These are phyloP conservation scores for Trichonephila clavipes DNA, from an alignment of 1,140 invertebrate species.

Conservation along the genomic window DNA sequence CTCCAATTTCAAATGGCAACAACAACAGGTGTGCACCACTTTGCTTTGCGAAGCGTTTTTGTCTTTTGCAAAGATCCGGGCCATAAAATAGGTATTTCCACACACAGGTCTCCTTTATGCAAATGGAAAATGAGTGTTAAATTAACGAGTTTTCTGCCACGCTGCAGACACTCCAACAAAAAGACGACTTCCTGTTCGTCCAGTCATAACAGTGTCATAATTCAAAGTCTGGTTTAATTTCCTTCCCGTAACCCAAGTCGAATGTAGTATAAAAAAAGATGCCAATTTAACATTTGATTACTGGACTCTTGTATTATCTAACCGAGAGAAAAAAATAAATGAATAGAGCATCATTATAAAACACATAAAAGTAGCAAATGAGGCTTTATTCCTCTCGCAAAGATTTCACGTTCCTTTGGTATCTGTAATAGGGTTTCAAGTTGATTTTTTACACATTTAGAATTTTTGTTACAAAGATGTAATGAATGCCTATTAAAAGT, in stretches of 20 bases:
- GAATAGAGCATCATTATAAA: not conserved
- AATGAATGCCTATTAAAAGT: not conserved
- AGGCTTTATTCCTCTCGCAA: not conserved
- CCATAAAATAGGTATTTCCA: slow-evolving; percentile 56
- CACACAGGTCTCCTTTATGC: slow-evolving; percentile 38
- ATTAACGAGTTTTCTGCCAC: slow-evolving; percentile 39
- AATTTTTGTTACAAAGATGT: not conserved
- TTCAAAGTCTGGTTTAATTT: slow-evolving; percentile 47
- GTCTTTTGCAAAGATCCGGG: slow-evolving; percentile 52
- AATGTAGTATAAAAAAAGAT: not conserved
- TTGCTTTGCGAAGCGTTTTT: slow-evolving; percentile 58
- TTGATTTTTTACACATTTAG: slow-evolving; percentile 12
- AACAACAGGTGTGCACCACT: slow-evolving; percentile 55
- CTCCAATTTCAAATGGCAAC: not conserved
- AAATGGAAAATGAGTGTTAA: slow-evolving; percentile 23
- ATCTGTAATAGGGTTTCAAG: not conserved
- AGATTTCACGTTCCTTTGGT: not conserved
- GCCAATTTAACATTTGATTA: slow-evolving; percentile 2
- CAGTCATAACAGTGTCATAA: slow-evolving; percentile 52
- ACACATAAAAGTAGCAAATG: not conserved
- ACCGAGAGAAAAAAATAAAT: not conserved
- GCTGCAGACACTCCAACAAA: slow-evolving; percentile 56
- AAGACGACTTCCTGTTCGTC: slow-evolving; percentile 55
- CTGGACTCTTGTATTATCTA: not conserved
- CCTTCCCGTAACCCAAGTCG: slow-evolving; percentile 1